Percentiles rank a stretch among this genome's conserved stretches.
These are phyloP conservation scores for Petrolisthes cinctipes DNA, from an alignment of 2,888 invertebrate genomes.

Conservation along the genomic window DNA sequence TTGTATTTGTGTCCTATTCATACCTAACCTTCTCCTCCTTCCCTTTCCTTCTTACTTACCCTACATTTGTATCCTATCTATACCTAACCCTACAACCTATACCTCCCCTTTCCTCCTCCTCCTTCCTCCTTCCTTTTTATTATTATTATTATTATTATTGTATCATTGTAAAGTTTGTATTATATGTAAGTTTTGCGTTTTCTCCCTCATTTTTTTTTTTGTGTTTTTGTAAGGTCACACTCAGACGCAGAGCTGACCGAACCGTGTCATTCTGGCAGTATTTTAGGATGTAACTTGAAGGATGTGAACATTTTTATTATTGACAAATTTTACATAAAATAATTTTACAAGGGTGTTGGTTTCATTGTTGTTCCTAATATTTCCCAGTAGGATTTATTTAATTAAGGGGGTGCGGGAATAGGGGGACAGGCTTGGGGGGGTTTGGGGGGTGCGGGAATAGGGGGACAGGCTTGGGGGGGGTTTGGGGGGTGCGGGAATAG, in stretches of 20 bases:
- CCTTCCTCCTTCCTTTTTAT: too few relatives aligned
- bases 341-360: slow-evolving; percentile 63
- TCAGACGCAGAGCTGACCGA: slow-evolving; percentile 52
- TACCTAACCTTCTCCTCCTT: too few relatives aligned
- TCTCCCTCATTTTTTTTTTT: slow-evolving; percentile 44
- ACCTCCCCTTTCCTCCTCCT: not conserved
- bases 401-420: not conserved
- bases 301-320: slow-evolving; percentile 66
- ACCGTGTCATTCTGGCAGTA: slow-evolving; percentile 61
- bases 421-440: too few relatives aligned
- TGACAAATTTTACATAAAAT: slow-evolving; percentile 66
- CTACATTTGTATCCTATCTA: too few relatives aligned
- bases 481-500: too few relatives aligned
- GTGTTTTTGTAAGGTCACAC: slow-evolving; percentile 61
- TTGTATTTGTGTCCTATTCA: too few relatives aligned
- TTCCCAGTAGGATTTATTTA: not conserved
- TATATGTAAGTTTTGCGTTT: slow-evolving; percentile 64
- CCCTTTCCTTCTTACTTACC: too few relatives aligned
- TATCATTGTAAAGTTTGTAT: slow-evolving; percentile 65
- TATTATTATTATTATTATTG: slow-evolving; percentile 45
- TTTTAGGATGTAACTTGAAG: slow-evolving; percentile 64
- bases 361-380: not conserved
- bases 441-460: too few relatives aligned
- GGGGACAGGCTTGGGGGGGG: too few relatives aligned
- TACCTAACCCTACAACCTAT: too few relatives aligned